Base-by-base conservation (phyloP, 2,113 vertebrate species). In the Bagarius yarrelli region DNA sequence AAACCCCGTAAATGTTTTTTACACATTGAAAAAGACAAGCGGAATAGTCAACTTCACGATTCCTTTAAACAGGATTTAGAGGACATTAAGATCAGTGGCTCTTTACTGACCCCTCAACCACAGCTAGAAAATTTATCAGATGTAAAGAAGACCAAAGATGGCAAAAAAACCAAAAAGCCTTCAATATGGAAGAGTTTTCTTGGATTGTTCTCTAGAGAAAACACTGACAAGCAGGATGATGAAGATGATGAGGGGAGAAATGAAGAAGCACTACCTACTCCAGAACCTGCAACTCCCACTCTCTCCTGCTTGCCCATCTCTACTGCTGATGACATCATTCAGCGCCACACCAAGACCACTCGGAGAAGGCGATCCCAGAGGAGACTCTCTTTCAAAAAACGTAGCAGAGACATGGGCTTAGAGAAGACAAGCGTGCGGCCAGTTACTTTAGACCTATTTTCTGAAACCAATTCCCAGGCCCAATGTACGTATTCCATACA, bases 161-260 rank as follows among this genome's bases (percentile, higher is more conserved):
- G 69, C 25, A 85, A 86, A n/a, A 94, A 87, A 60, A 91, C 25
- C 61, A 83, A 91, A 87, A 93, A 88, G 27, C 23, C 90, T 76
- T 83, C 92, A 0, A 11, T 88, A 70, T 80, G 95, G 90, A 97
- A 94, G 87, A 86, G 6, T 0, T 0, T 96, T 2, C 0, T 95
- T 3, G 92, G 84, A 53, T 64, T 94, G 18, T 87, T 98, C 77
- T 81, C 92, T 34, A 92, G 76, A 83, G 93, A 79, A 23, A 87
- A 74, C 15, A 53, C 36, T 0, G 94, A 95, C 50, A 94, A 96
- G 1, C 89, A 91, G 69, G 93, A 90, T 9, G 93, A 94, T 23
- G 87, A 82, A 0, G 3, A 74, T 12, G 47, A 64, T 80, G 53
- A 53, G 36, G 84, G 36, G 78, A 76, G 50, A 84, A 0, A 15